phyloP scores from a whole-genome alignment of 1,140 invertebrate species.

The Halotydeus destructor region DNA sequence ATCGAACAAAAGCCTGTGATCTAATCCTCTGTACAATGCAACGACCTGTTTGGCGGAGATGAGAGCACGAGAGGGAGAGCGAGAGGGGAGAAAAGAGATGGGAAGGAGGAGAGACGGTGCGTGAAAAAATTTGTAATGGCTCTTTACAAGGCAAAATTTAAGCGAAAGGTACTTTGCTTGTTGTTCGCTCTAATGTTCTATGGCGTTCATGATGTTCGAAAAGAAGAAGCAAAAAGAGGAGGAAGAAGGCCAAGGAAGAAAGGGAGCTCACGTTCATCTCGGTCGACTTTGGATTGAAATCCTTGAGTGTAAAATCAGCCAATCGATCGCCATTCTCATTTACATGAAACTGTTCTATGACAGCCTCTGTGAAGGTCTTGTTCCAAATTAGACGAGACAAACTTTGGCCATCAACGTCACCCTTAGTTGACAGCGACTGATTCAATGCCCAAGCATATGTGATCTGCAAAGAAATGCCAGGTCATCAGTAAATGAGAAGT shows the following conservation, averaged over 20 bases:
- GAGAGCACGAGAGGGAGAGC: no score
- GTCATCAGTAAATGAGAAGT: slow-evolving; percentile 32
- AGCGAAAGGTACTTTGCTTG: no score
- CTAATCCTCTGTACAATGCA: slow-evolving; percentile 7
- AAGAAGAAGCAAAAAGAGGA: no score
- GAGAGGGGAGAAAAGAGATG: no score
- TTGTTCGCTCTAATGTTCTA: no score
- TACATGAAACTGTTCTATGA: slow-evolving; percentile 16
- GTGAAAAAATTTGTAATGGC: background rate
- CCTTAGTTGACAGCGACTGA: slow-evolving; percentile 18
- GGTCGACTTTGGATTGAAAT: slow-evolving; percentile 56
- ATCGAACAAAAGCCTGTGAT: background rate
- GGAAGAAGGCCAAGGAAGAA: no score
- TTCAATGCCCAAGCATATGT: slow-evolving; percentile 63
- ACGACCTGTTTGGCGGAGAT: background rate
- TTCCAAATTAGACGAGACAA: slow-evolving; percentile 9
- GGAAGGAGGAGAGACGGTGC: background rate
- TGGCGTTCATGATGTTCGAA: no score
- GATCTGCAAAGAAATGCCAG: slow-evolving; percentile 78
- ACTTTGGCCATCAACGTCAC: background rate
- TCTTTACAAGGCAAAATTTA: no score
- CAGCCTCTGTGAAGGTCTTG: slow-evolving; percentile 1
- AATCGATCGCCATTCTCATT: slow-evolving; percentile 64
- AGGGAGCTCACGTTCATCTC: slow-evolving; percentile 28
- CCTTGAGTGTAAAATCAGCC: slow-evolving; percentile 52